Percentiles rank a stretch among this genome's conserved stretches.
phyloP scores from a whole-genome alignment of 2,888 invertebrate genomes.

The Tribolium freemani region DNA sequence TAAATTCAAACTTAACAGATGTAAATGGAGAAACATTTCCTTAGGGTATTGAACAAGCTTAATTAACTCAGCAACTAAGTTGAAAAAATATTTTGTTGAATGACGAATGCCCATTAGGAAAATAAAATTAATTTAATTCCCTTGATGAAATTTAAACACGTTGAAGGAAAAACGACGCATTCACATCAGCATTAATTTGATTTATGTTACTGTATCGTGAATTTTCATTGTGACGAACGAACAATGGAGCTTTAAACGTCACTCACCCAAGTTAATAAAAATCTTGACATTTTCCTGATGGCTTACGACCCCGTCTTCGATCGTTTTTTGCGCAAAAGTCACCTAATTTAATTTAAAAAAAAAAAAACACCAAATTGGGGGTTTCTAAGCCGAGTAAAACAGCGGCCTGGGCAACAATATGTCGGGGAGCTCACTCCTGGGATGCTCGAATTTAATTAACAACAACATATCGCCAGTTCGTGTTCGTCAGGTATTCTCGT shows the following conservation, averaged over 20 bases:
- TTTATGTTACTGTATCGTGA: conserved; percentile 19
- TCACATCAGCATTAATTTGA: conserved; percentile 29
- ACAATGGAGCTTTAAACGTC: conserved; percentile 29
- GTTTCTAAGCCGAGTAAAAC: too few species aligned
- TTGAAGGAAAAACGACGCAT: conserved; percentile 20
- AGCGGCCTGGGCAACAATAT: conserved; percentile 14
- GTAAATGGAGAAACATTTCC: conserved; percentile 26
- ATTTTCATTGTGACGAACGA: conserved; percentile 24
- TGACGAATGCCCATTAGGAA: conserved; percentile 22
- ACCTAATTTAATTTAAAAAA: conserved; percentile 12
- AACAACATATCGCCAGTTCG: conserved; percentile 50
- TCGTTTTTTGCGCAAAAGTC: not conserved
- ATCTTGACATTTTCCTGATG: conserved; percentile 6
- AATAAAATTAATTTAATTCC: conserved; percentile 27
- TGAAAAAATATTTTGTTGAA: conserved; percentile 26
- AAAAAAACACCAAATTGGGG: not conserved
- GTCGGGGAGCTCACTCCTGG: conserved; percentile 43
- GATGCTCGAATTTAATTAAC: conserved; percentile 56
- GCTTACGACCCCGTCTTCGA: not conserved
- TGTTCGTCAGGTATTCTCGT: conserved; percentile 33
- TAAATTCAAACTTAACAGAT: conserved; percentile 21
- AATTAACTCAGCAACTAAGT: conserved; percentile 22
- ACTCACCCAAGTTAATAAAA: conserved; percentile 23
- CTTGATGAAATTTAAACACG: conserved; percentile 26
- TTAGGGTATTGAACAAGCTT: conserved; percentile 23